Evolutionary conservation across 2,113 vertebrate species (phyloP).

Genomic region (Astatoreochromis straeleni): DNA sequence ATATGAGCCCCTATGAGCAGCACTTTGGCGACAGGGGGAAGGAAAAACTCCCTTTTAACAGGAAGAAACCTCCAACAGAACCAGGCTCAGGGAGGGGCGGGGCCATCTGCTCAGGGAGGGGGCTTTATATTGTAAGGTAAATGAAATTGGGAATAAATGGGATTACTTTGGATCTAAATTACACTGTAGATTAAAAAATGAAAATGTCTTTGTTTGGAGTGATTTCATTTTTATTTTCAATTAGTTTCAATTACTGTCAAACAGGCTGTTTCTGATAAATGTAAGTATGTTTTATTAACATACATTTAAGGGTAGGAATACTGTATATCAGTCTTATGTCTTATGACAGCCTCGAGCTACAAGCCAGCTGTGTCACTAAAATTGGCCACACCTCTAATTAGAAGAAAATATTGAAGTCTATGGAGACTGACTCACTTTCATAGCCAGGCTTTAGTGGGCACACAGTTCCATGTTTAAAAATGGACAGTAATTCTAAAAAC

Average conservation of each 20-base stretch:
- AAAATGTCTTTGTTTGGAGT: not conserved
- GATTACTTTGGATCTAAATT: not conserved
- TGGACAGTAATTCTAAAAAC: not conserved
- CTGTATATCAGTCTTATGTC: not conserved
- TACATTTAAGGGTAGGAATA: not conserved
- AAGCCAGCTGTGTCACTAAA: not conserved
- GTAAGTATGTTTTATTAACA: not conserved
- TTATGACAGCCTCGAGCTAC: not conserved
- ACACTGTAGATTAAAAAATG: not conserved
- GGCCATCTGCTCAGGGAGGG: not conserved
- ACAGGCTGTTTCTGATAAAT: not conserved
- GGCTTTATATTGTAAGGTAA: not conserved
- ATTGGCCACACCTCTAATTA: not conserved
- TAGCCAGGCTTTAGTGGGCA: rapidly evolving
- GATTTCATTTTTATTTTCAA: not conserved
- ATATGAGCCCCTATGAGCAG: rapidly evolving
- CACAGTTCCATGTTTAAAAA: not conserved
- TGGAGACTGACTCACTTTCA: not conserved
- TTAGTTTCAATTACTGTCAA: not conserved
- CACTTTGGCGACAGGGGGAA: not conserved
- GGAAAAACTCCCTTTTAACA: not conserved
- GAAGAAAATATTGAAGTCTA: not conserved
- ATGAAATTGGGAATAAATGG: not conserved
- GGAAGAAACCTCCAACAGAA: rapidly evolving
- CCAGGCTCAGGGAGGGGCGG: not conserved